phyloP scores from a whole-genome alignment of 2,888 invertebrate genomes.

The Scrobipalpa costella region DNA sequence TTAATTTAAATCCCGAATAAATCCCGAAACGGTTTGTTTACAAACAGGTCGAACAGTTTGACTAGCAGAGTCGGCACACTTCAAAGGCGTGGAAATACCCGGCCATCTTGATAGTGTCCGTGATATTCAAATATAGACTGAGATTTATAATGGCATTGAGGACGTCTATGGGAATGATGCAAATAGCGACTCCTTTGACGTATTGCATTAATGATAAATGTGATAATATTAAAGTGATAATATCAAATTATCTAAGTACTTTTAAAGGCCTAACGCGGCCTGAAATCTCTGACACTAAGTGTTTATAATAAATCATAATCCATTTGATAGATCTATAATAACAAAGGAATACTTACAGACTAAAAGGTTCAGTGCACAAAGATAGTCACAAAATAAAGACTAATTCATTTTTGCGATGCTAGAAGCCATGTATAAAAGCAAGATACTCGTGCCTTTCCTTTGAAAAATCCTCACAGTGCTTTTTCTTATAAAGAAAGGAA shows the following conservation, averaged over 20 bases:
- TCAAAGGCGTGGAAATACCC: neutral
- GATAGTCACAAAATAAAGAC: neutral
- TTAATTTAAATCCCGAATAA: constrained; percentile 7
- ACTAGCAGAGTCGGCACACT: neutral
- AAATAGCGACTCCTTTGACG: neutral
- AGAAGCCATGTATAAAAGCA: neutral
- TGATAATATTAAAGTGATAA: no score
- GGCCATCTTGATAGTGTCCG: constrained; percentile 1
- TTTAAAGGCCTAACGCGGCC: no score
- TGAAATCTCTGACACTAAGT: no score
- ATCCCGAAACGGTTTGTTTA: constrained; percentile 9
- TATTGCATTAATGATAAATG: no score
- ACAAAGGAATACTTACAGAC: no score
- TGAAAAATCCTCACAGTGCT: neutral
- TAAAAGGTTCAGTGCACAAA: no score
- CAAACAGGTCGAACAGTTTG: neutral
- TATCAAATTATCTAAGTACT: no score
- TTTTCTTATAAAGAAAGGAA: neutral
- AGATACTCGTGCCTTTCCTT: neutral
- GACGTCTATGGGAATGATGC: neutral
- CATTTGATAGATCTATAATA: no score
- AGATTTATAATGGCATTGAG: neutral
- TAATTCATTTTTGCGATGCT: neutral
- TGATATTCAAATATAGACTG: neutral
- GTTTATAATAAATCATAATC: no score